Conservation (phyloP, 2,888 invertebrate genomes). For the Sturmia bella region DNA sequence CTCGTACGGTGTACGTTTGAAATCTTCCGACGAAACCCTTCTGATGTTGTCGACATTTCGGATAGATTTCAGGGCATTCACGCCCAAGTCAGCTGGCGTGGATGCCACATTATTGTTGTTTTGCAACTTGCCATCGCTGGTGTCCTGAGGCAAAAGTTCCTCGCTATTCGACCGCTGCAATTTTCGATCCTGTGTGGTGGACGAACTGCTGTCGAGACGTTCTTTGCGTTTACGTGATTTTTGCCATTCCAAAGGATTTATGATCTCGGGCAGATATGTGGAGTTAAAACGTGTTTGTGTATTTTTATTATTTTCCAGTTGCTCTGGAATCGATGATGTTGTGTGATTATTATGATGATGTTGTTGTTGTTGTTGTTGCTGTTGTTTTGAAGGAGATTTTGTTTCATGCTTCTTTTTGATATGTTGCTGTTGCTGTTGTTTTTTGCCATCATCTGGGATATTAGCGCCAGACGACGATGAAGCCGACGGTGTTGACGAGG, state of each 20-base stretch:
- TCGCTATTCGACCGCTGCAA: conserved; percentile 85
- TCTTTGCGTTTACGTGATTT: conserved; percentile 85
- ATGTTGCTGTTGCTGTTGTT: conserved; percentile 62
- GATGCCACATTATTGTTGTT: conserved; percentile 73
- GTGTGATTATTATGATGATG: conserved; percentile 57
- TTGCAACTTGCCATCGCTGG: conserved; percentile 82
- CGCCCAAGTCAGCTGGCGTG: conserved; percentile 70
- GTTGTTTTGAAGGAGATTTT: conserved; percentile 63
- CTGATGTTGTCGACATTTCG: conserved; percentile 75
- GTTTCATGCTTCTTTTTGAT: conserved; percentile 54
- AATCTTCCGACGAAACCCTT: conserved; percentile 80
- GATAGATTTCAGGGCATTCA: conserved; percentile 65
- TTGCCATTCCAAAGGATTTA: conserved; percentile 82
- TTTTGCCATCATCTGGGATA: conserved; percentile 69
- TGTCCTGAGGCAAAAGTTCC: conserved; percentile 83
- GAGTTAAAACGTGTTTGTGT: conserved; percentile 76
- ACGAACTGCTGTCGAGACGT: conserved; percentile 84
- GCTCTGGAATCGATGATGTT: conserved; percentile 60
- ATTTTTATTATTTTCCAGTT: conserved; percentile 68
- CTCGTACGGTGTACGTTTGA: conserved; percentile 78
- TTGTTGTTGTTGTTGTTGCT: conserved; percentile 46
- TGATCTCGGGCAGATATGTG: conserved; percentile 81
- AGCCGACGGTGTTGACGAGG: conserved; percentile 71
- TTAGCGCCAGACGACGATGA: conserved; percentile 69
- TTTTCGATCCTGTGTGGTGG: conserved; percentile 84